Base-by-base conservation (phyloP, 2,888 invertebrate genomes). In the Encarsia formosa region DNA sequence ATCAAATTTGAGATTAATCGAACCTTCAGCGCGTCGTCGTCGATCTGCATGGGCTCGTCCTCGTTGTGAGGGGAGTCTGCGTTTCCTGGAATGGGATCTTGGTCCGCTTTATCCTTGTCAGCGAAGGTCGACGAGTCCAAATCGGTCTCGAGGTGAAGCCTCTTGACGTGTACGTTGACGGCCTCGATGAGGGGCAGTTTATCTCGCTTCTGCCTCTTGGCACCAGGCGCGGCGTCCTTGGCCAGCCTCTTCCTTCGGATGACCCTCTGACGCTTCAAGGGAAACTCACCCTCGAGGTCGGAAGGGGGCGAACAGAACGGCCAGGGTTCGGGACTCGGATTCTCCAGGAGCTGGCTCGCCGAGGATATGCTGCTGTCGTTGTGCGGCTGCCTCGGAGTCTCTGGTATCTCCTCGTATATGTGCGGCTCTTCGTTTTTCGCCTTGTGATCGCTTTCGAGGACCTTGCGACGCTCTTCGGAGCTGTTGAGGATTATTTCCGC, bases 311-410 rank as follows among this genome's bases (percentile, higher is more conserved):
- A 73, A 8, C 67, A 54, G 23, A 71, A 67, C 0, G 68, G 66
- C 73, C 73, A 73, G 5, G 70, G 69, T 49, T 71, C 60, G 3
- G 73, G 73, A 15, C 73, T 73, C 1, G 73, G 73, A 46, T 74
- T 68, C 45, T 74, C 73, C 20, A 73, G 47, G 0, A 73, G 64
- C 48, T 74, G 73, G 58, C 73, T 72, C 3, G 73, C 73, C 45
- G 73, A 73, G 1, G 70, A 72, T 1, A 74, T 65, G 4, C 71
- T 70, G 49, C 73, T 73, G 51, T 74, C 71, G 59, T 72, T 73
- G 54, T 69, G 70, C 11, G 19, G 18, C 20, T 18, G 29, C 5
- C 34, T 15, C 34, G 45, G 26, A 16, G 3, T 11, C 26, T 64
- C 65, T 4, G 38, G 49, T 46, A 64, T 63, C 31, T 62, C 59